Conservation (phyloP, 2,113 vertebrate genomes). For the Corydoras sp. region DNA sequence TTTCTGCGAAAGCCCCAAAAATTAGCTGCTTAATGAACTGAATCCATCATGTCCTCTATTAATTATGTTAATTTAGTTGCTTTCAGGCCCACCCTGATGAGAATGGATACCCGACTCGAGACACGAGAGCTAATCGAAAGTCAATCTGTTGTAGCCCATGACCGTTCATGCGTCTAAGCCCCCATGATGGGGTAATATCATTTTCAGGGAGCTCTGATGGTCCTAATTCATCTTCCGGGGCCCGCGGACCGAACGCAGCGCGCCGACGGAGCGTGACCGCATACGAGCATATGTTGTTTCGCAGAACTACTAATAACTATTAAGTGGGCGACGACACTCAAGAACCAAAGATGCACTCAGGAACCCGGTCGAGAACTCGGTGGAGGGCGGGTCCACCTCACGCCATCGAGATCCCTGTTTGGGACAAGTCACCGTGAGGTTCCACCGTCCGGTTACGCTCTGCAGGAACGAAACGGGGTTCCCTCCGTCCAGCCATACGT, state of each 20-base stretch:
- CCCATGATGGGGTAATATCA: conserved; percentile 37
- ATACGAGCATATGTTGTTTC: conserved; percentile 9
- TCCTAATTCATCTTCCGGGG: conserved; percentile 26
- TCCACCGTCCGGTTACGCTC: too few relatives aligned
- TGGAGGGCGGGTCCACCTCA: too few relatives aligned
- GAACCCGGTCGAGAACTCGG: too few relatives aligned
- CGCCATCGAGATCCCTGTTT: too few relatives aligned
- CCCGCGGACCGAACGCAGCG: neutral
- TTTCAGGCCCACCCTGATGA: neutral
- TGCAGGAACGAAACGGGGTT: too few relatives aligned
- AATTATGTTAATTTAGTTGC: too few relatives aligned
- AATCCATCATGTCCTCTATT: too few relatives aligned
- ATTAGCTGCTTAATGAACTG: too few relatives aligned
- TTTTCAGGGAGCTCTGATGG: conserved; percentile 33
- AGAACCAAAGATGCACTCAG: too few relatives aligned
- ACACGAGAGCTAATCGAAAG: conserved; percentile 41
- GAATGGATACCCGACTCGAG: conserved; percentile 34
- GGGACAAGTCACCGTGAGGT: too few relatives aligned
- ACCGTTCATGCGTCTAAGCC: conserved; percentile 33
- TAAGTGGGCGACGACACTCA: neutral
- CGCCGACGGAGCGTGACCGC: conserved; percentile 1
- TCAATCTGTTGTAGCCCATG: conserved; percentile 45
- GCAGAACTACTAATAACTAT: neutral
- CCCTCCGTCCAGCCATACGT: too few relatives aligned
- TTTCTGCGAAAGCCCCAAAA: too few relatives aligned